A percentile compares a stretch with the other conserved stretches of the same genome.
These are phyloP conservation scores for Hyles lineata DNA, from an alignment of 2,888 invertebrate species.

Conservation along the genomic window DNA sequence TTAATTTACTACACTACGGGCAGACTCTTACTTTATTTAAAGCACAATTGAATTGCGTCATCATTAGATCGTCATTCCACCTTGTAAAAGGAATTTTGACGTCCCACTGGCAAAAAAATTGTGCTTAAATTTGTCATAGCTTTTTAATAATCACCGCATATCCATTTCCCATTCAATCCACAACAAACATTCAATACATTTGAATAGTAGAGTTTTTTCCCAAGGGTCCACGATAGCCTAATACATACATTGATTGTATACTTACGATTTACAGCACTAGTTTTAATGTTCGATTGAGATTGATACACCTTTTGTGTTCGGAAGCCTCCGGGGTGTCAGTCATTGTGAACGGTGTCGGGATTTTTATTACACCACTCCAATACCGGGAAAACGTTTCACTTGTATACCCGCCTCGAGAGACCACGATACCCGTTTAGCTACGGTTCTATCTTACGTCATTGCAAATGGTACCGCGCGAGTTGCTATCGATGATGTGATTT, in stretches of 20 bases:
- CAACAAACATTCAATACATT: too few relatives aligned
- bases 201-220: too few relatives aligned
- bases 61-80: too few relatives aligned
- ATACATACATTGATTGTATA: too few relatives aligned
- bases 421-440: neutral
- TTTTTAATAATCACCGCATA: too few relatives aligned
- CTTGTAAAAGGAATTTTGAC: too few relatives aligned
- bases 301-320: conserved; percentile 5
- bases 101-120: too few relatives aligned
- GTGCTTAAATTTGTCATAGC: too few relatives aligned
- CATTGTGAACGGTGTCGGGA: conserved; percentile 40
- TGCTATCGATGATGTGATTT: neutral
- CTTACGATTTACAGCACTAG: neutral
- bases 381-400: conserved; percentile 27
- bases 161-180: too few relatives aligned
- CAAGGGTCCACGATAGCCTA: neutral
- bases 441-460: neutral
- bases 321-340: conserved; percentile 50
- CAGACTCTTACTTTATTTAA: too few relatives aligned
- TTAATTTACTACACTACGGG: too few relatives aligned
- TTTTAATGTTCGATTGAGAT: conserved; percentile 11
- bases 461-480: neutral
- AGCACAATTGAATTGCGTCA: too few relatives aligned
- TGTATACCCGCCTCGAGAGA: conserved; percentile 17
- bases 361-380: conserved; percentile 28